Base-by-base conservation (phyloP, 2,113 vertebrate species). In the Hystrix brachyura region DNA sequence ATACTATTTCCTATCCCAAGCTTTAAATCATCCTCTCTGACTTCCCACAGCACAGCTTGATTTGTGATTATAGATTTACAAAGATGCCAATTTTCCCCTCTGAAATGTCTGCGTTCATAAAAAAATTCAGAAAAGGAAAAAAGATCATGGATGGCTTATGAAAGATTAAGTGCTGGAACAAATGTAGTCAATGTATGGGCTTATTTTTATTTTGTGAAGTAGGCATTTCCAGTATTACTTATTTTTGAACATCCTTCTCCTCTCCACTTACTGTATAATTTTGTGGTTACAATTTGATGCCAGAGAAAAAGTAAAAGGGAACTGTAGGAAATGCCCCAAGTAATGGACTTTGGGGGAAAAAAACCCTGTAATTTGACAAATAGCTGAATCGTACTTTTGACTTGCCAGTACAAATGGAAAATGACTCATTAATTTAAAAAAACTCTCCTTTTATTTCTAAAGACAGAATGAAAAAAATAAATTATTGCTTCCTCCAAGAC, bases 51-150 rank as follows among this genome's bases (percentile, higher is more conserved):
- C 82, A 92, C n/a, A 78, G 43, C 53, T 94, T 86, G 65, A 62
- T 97, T 96, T 95, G 17, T 96, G 80, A 55, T 91, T 92, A 94
- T 94, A 88, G 14, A 81, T 72, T 79, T 95, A 97, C 95, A 96
- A 94, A 69, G 8, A 94, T 90, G 9, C 59, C 94, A 21, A 32
- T 27, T 90, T 96, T 90, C 51, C 23, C 87, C 0, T 71, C 80
- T 92, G 69, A 57, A 96, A 96, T 90, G 95, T 96, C 82, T 97
- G 72, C 96, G 96, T 96, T 94, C 69, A 91, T 94, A 97, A 97
- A 96, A 76, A 85, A 82, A 96, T 94, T 96, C 48, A 91, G 43
- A 97, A 87, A 13, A 95, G 67, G 4, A 95, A 65, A 60, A 59
- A 59, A 48, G 53, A 55, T 55, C 96, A 85, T 83, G 10, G 91